A percentile compares a stretch with the other conserved stretches of the same genome.
These are phyloP conservation scores for Camponotus pennsylvanicus DNA, from an alignment of 1,140 invertebrate genomes.

Conservation along the genomic window DNA sequence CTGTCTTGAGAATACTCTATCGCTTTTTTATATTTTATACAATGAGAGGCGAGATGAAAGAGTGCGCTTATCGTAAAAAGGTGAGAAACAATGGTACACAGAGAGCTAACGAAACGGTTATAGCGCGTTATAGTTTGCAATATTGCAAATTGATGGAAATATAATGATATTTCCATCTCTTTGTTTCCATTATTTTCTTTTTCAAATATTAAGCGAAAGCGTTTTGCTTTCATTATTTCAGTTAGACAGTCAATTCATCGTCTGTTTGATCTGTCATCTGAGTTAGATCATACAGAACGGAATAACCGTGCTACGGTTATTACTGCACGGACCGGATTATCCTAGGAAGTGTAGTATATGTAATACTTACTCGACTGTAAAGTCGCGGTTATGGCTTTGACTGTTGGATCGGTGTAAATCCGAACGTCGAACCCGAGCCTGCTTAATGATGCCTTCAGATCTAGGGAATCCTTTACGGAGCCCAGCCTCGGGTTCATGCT, in stretches of 20 bases:
- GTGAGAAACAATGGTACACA: constrained; percentile 6
- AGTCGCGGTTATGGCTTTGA: constrained; percentile 83
- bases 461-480: constrained; percentile 84
- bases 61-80: neutral
- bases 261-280: constrained; percentile 7
- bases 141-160: constrained; percentile 40
- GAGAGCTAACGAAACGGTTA: constrained; percentile 27
- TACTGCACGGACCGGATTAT: neutral
- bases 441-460: constrained; percentile 77
- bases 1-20: constrained; percentile 28
- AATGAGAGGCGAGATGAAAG: constrained; percentile 2
- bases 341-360: no score
- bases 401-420: constrained; percentile 86
- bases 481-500: constrained; percentile 80
- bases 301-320: neutral
- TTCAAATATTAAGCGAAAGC: neutral
- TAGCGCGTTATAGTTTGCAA: constrained; percentile 12
- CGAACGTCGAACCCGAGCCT: constrained; percentile 88
- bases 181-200: constrained; percentile 25
- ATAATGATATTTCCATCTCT: constrained; percentile 29
- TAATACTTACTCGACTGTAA: constrained; percentile 85
- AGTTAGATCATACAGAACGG: neutral
- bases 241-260: neutral
- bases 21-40: constrained; percentile 12
- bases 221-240: constrained; percentile 4